Conservation (phyloP, 2,797 vertebrate genomes). For the Alauda arvensis region DNA sequence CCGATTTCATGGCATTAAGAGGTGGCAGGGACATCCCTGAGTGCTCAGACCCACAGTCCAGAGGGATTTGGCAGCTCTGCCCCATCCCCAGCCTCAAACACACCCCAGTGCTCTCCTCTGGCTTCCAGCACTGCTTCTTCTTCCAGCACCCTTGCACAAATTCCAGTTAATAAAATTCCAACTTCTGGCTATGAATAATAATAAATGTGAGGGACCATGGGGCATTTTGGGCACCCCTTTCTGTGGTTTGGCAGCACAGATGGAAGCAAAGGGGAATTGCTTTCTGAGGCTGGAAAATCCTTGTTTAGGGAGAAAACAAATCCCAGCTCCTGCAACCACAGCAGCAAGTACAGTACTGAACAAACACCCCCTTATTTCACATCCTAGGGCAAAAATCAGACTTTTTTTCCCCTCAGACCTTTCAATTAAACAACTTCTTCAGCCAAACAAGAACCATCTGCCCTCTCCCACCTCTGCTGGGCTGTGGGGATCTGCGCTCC, state of each 20-base stretch:
- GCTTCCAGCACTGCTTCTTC: neutral
- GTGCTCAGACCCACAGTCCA: neutral
- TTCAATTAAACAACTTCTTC: neutral
- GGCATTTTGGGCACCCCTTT: neutral
- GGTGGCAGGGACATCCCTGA: neutral
- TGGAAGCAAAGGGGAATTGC: neutral
- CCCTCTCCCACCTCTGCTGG: neutral
- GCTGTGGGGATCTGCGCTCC: rapidly evolving
- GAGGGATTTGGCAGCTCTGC: neutral
- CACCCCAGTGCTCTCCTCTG: neutral
- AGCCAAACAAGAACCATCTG: neutral
- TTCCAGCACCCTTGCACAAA: neutral
- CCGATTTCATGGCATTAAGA: neutral
- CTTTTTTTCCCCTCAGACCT: neutral
- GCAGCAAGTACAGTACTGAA: neutral
- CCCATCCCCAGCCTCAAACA: neutral
- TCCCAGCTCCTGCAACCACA: neutral
- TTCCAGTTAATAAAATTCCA: neutral
- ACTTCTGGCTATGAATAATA: neutral
- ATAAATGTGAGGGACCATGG: neutral
- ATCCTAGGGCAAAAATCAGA: neutral
- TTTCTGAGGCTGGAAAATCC: neutral
- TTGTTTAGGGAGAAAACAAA: neutral
- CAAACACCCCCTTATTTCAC: neutral
- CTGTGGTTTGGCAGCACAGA: neutral